Evolutionary conservation across 2,797 vertebrate genomes (phyloP), one percentile per base, ranked within the genome.

Genomic region (Tinamus major): DNA sequence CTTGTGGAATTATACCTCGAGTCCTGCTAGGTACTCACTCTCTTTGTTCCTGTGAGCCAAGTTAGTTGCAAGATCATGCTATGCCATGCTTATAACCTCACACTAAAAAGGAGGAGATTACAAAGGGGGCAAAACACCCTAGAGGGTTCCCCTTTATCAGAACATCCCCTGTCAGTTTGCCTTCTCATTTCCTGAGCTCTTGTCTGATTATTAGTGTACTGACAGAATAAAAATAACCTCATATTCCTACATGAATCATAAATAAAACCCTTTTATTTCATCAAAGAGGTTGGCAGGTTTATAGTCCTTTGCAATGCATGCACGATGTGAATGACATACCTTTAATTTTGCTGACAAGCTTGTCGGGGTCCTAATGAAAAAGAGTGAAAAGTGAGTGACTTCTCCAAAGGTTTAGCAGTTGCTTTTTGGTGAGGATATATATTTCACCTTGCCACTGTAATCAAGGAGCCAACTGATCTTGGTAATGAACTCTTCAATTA

Each of bases 281-380:
- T 98, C 98, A 98, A 98, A 99, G 98, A 97, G 96, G 97, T 97
- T 98, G 97, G 97, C 97, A 98, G 98, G 98, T 98, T 98, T 98
- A 98, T 98, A 98, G 98, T 98, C 98, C 98, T 98, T 97, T 98
- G 98, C 98, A 98, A 98, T 97, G 98, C 98, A 98, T 98, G 98
- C 98, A 97, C 98, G 89, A 98, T 98, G 97, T 97, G 98, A 98
- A 98, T 98, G 98, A 98, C 99, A 99, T 99, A 98, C 98, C 98
- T 98, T 99, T 99, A 98, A 99, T 99, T 99, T 99, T 98, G 98
- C 98, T 98, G 98, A 99, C 98, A 98, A 98, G 98, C 98, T 98
- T 97, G 98, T 98, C 97, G 97, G 97, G 97, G 97, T 97, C 97
- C 96, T 87, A 97, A 97, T 98, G 97, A 98, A 97, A 97, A 97